These are phyloP conservation scores for Trinectes maculatus DNA, from an alignment of 2,113 vertebrate genomes.

Conservation along the genomic window DNA sequence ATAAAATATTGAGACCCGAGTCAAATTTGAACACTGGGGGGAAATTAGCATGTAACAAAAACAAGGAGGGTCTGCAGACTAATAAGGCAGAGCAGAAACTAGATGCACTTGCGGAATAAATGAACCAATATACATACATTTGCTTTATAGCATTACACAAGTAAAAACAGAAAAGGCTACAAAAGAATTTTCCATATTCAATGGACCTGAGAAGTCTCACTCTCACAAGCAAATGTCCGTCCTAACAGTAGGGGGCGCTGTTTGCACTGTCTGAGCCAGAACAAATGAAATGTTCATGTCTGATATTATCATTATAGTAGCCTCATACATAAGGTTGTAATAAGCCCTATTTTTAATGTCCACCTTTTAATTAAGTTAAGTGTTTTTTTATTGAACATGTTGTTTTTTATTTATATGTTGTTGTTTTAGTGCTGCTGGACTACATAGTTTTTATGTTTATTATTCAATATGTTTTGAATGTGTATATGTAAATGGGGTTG, in stretches of 20 bases:
- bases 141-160: background rate
- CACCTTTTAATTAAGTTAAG: background rate
- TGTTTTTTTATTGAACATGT: background rate
- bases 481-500: background rate
- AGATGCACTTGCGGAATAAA: background rate
- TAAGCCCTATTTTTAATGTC: too few species aligned
- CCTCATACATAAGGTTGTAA: too few species aligned
- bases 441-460: background rate
- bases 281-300: background rate
- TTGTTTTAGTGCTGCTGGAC: background rate
- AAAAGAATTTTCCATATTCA: background rate
- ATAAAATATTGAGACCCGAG: conserved; percentile 5
- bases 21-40: conserved; percentile 6
- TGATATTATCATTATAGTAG: too few species aligned
- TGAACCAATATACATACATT: background rate
- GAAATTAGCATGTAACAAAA: background rate
- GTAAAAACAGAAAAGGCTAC: background rate
- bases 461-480: too few species aligned
- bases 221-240: too few species aligned
- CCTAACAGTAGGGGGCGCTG: background rate
- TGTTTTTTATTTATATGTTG: background rate
- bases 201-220: too few species aligned
- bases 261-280: background rate
- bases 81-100: background rate
- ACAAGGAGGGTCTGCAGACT: background rate